phyloP scores from a whole-genome alignment of 2,113 vertebrate genomes.

The Zeus faber region DNA sequence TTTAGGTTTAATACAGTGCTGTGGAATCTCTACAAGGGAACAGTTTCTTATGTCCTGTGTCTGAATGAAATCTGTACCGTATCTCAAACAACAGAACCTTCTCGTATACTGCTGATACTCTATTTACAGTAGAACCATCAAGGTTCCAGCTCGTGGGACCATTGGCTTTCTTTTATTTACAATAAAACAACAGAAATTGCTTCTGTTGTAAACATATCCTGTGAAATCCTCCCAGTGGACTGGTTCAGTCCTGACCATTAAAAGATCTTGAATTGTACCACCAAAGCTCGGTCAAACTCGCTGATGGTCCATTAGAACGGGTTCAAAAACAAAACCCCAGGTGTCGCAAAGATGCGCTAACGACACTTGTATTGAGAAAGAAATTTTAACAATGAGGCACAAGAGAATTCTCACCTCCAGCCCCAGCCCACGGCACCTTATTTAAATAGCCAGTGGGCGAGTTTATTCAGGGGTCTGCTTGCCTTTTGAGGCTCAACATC shows the following conservation, averaged over 20 bases:
- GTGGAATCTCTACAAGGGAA: conserved; percentile 54
- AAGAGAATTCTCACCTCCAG: conserved; percentile 41
- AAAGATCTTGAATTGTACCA: conserved; percentile 35
- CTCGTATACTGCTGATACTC: conserved; percentile 27
- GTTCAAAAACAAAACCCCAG: conserved; percentile 42
- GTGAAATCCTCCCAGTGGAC: too few relatives aligned
- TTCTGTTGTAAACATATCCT: conserved; percentile 16
- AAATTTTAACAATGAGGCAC: conserved; percentile 63
- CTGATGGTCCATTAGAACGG: conserved; percentile 44
- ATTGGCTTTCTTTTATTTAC: conserved; percentile 55
- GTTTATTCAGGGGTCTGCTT: conserved; percentile 30
- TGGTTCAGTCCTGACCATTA: conserved; percentile 33
- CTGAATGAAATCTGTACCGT: conserved; percentile 35
- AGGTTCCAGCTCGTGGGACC: conserved; percentile 35
- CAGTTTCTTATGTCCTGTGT: conserved; percentile 41
- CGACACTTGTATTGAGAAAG: conserved; percentile 21
- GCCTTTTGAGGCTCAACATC: conserved; percentile 22
- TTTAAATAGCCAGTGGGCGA: conserved; percentile 23
- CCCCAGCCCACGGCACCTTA: conserved; percentile 36
- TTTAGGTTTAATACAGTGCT: too few relatives aligned
- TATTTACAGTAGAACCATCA: conserved; percentile 55
- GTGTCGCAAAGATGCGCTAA: conserved; percentile 23
- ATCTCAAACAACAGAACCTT: conserved; percentile 45
- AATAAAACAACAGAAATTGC: too few relatives aligned
- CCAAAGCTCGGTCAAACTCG: conserved; percentile 28